Conservation (phyloP, 2,888 invertebrate genomes). For the Tiliacea aurago region DNA sequence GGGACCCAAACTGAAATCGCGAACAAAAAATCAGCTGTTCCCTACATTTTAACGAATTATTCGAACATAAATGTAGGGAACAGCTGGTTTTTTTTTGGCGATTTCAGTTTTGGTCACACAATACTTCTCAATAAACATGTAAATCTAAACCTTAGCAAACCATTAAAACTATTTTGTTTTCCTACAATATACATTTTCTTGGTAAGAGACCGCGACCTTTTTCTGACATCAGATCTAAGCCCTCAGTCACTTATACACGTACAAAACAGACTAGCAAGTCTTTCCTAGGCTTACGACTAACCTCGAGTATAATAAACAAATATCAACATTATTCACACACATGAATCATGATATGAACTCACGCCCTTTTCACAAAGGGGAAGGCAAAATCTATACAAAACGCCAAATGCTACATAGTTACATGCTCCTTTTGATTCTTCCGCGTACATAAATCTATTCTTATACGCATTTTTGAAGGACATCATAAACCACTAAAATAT, state of each 20-base stretch:
- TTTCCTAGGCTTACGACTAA: neutral
- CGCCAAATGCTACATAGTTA: neutral
- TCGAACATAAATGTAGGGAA: too few species aligned
- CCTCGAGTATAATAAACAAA: neutral
- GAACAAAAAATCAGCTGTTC: too few species aligned
- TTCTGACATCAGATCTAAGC: slow-evolving; percentile 14
- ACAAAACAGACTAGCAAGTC: neutral
- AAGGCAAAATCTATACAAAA: neutral
- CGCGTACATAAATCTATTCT: neutral
- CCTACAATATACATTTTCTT: slow-evolving; percentile 8
- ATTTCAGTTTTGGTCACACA: too few species aligned
- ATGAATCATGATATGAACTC: neutral
- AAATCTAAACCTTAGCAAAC: slow-evolving; percentile 6
- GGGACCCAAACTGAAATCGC: too few species aligned
- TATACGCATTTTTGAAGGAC: neutral
- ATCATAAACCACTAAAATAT: neutral
- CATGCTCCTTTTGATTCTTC: neutral
- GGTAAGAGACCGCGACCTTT: slow-evolving; percentile 13
- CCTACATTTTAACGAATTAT: too few species aligned
- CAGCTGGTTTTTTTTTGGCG: too few species aligned
- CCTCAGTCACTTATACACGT: slow-evolving; percentile 14
- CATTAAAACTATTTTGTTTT: slow-evolving; percentile 23
- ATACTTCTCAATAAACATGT: neutral
- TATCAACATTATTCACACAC: slow-evolving; percentile 9
- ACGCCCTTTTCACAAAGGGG: neutral